A percentile compares a stretch with the other conserved stretches of the same genome.
These are phyloP conservation scores for Dusona sp. DNA, from an alignment of 2,888 invertebrate species.

Conservation along the genomic window DNA sequence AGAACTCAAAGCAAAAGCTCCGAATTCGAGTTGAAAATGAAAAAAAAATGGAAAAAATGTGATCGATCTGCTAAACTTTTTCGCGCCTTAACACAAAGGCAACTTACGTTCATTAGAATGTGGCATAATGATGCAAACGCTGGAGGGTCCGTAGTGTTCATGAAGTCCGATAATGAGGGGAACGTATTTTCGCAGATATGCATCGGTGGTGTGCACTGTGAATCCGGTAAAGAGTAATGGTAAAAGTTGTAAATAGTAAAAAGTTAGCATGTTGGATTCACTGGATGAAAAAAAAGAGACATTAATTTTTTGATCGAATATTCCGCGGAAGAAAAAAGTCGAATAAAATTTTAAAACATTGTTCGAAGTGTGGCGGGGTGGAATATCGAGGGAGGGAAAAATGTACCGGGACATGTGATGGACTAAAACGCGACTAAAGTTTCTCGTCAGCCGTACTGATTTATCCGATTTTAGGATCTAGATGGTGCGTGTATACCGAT, in stretches of 20 bases:
- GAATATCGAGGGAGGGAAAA: neutral
- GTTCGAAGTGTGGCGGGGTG: neutral
- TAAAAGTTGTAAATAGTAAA: constrained; percentile 9
- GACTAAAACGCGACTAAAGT: constrained; percentile 52
- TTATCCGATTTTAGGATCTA: constrained; percentile 61
- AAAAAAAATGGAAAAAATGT: neutral
- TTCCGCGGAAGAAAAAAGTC: neutral
- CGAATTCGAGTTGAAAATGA: neutral
- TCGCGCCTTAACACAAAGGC: neutral
- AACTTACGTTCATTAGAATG: constrained; percentile 51
- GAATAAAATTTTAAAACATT: neutral
- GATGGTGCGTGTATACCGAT: constrained; percentile 22
- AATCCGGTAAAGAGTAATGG: constrained; percentile 8
- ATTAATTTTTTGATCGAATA: neutral
- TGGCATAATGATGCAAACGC: constrained; percentile 71
- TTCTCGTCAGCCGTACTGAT: constrained; percentile 29
- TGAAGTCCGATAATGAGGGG: constrained; percentile 67
- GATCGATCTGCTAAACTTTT: neutral
- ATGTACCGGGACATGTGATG: neutral
- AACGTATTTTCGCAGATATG: constrained; percentile 43
- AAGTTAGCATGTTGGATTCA: constrained; percentile 19
- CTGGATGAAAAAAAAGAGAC: neutral
- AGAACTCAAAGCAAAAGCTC: neutral
- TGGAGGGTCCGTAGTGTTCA: constrained; percentile 71
- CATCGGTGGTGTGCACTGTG: neutral